Base-by-base conservation (phyloP, 2,888 invertebrate genomes). In the Creontiades dilutus region DNA sequence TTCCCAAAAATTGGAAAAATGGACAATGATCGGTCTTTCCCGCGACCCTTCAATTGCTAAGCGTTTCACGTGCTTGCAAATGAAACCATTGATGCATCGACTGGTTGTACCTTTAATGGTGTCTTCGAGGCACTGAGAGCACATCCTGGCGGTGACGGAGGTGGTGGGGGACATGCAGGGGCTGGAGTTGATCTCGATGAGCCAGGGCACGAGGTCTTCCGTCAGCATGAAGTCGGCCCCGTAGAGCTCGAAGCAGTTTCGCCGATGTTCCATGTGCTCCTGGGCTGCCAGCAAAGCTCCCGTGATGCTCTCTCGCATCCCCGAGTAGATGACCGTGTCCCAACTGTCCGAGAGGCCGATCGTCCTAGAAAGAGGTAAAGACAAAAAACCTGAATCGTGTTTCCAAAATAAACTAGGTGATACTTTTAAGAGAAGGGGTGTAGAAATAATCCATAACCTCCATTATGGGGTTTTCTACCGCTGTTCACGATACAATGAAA, bases 171-270 rank as follows among this genome's bases (percentile, higher is more conserved):
- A 94, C 93, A 98, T 95, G 93, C 97, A 96, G 0, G 98, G 98
- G 92, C 96, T 96, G 0, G 97, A 96, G 94, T 99, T 98, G 91
- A 98, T 98, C 94, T 99, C 98, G 92, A 99, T 97, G 91, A 98
- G 94, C 96, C 98, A 98, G 0, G 98, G 98, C 91, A 95, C 95
- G 92, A 96, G 97, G 92, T 97, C 96, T 92, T 97, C 96, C 90
- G 97, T 96, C 57, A 98, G 93, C 94, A 98, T 96, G 93, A 98
- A 98, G 94, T 99, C 98, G 87, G 98, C 98, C 9, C 98, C 98
- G 93, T 97, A 98, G 57, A 98, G 93, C 93, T 98, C 98, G 93
- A 98, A 98, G 90, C 96, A 96, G 92, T 97, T 96, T 92, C 95
- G 95, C 91, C 95, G 94, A 27, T 95, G 93, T 57, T 95, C 95